Percentiles rank a stretch among this genome's conserved stretches.
Conservation (phyloP, 1,140 invertebrate genomes). For the Sinonovacula constricta region DNA sequence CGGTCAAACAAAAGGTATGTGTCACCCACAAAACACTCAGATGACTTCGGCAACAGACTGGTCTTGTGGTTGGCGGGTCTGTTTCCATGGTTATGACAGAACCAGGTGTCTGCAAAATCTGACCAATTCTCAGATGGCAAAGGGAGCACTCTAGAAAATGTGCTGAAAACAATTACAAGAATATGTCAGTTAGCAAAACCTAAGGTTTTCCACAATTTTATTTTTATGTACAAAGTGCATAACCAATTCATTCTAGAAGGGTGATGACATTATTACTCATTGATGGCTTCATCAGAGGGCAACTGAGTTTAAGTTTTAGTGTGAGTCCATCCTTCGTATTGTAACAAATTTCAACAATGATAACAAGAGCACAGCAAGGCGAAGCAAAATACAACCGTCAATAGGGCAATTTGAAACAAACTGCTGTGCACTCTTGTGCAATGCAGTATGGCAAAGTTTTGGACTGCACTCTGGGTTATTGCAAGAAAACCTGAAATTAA, state of each 20-base stretch:
- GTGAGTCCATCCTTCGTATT: not conserved
- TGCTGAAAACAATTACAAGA: not conserved
- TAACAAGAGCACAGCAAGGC: not conserved
- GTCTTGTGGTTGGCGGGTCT: conserved; percentile 13
- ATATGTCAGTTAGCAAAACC: not conserved
- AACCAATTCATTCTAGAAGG: not conserved
- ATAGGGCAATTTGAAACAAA: too few species aligned
- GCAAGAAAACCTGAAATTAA: too few species aligned
- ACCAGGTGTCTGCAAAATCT: conserved; percentile 67
- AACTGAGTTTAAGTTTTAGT: not conserved
- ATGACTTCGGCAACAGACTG: conserved; percentile 47
- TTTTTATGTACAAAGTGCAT: not conserved
- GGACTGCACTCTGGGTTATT: too few species aligned
- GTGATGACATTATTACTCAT: not conserved
- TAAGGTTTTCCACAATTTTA: not conserved
- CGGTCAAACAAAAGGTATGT: conserved; percentile 57
- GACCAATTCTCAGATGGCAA: conserved; percentile 68
- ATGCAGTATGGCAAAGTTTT: too few species aligned
- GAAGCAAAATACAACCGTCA: too few species aligned
- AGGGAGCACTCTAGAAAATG: conserved; percentile 61
- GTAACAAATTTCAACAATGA: not conserved
- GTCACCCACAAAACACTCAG: conserved; percentile 64
- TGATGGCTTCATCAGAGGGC: not conserved
- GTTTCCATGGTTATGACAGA: conserved; percentile 63
- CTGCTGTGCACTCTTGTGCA: too few species aligned